Evolutionary conservation across 2,113 vertebrate species (phyloP), one percentile per base, ranked within the genome.

Genomic region (Aegotheles bennettii): DNA sequence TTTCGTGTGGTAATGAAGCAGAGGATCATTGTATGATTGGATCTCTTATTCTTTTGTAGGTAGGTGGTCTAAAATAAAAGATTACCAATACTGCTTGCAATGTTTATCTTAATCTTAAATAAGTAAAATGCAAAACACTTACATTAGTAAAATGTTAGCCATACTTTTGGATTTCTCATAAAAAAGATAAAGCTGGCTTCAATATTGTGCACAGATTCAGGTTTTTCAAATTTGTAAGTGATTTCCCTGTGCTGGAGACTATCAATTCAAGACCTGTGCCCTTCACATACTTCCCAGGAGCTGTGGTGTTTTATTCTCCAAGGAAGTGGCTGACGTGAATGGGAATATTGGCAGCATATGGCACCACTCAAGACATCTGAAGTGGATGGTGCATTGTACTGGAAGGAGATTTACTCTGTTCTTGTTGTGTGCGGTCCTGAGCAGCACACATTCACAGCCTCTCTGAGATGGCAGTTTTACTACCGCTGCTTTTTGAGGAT

Each of bases 351-450:
- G 21, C 50, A 94, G 50, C 88, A 93, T 90, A 88, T 88, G 90
- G 75, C 68, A 70, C 29, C 45, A 70, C 33, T 80, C 71, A 75
- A 63, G 36, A 59, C 1, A 2, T 47, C 75, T 83, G 75, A 86
- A 85, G 82, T 43, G 35, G 35, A 57, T 35, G 29, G 43, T 19
- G 38, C 5, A 1, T 31, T 42, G 31, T 36, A 43, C n/a, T 29
- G n/a, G 35, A 64, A 31, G 35, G 54, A 94, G 47, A 87, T 94
- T 80, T 91, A 90, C 35, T 77, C 75, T 70, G 29, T 13, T 74
- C 48, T 57, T 0, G 1, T 7, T n/a, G 21, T 0, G 0, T 7
- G 13, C 3, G 2, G 20, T 86, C 24, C n/a, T 0, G 0, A 60
- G 47, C 19, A 73, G 68, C 0, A 0, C n/a, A 67, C 20, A 14